phyloP scores from a whole-genome alignment of 1,140 invertebrate genomes.

The Heliconius eleuchia region DNA sequence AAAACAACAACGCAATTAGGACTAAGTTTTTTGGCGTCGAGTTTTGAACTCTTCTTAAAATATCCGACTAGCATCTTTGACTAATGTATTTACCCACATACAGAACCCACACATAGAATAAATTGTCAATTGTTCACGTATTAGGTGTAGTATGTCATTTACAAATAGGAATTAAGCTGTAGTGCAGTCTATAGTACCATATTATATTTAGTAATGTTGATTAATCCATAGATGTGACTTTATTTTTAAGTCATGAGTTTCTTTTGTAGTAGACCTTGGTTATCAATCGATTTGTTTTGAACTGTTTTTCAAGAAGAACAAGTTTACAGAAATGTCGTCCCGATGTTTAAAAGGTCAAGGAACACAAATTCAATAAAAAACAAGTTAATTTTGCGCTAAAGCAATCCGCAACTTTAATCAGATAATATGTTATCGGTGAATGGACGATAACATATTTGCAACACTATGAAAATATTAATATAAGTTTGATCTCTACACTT shows the following conservation, averaged over 20 bases:
- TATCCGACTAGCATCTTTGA: not conserved
- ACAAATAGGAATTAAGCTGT: too few relatives aligned
- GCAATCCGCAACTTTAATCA: conserved; percentile 43
- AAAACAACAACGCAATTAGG: too few relatives aligned
- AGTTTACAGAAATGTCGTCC: conserved; percentile 50
- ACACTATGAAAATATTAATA: not conserved
- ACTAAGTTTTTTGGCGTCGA: too few relatives aligned
- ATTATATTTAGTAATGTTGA: too few relatives aligned
- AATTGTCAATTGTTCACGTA: too few relatives aligned
- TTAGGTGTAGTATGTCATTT: too few relatives aligned
- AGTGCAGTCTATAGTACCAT: too few relatives aligned
- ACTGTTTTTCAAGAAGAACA: conserved; percentile 52
- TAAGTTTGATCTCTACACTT: not conserved
- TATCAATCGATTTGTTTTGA: conserved; percentile 25
- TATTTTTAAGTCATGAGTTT: not conserved
- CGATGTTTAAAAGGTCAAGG: conserved; percentile 53
- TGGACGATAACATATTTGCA: conserved; percentile 52
- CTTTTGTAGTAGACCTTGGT: not conserved
- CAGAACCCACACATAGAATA: too few relatives aligned
- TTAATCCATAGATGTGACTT: not conserved
- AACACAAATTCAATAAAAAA: conserved; percentile 44
- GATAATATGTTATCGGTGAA: conserved; percentile 51
- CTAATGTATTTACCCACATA: not conserved
- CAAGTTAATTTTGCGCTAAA: conserved; percentile 35
- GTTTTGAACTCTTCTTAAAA: not conserved